Percentiles rank a stretch among this genome's conserved stretches.
Evolutionary conservation across 2,113 vertebrate genomes (phyloP).

Genomic region (Psettodes erumei): DNA sequence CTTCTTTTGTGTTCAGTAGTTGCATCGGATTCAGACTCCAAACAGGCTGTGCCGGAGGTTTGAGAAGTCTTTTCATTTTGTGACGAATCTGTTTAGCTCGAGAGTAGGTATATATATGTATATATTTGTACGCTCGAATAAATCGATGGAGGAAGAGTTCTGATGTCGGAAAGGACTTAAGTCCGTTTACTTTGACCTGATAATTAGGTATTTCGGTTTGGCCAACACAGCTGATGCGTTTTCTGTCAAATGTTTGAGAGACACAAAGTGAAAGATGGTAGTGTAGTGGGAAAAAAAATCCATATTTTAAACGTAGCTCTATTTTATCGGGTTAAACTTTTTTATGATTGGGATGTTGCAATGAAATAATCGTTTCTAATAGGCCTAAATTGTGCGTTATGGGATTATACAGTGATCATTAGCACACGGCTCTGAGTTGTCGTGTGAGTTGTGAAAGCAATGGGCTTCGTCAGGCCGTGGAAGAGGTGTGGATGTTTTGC

Average conservation of each 20-base stretch:
- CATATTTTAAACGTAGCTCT: not conserved
- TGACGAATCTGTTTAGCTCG: constrained; percentile 12
- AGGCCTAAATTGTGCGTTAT: not conserved
- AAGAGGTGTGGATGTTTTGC: constrained; percentile 63
- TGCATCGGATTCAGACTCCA: constrained; percentile 1
- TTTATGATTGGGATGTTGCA: not conserved
- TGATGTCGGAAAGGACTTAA: constrained; percentile 9
- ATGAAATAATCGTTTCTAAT: not conserved
- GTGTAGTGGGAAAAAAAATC: not conserved
- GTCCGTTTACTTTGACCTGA: constrained; percentile 21
- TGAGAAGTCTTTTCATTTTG: constrained; percentile 32
- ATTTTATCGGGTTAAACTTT: constrained; percentile 40
- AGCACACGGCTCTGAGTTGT: constrained; percentile 27
- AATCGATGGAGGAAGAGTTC: constrained; percentile 37
- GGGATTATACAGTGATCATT: not conserved
- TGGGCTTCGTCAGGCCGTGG: constrained; percentile 66
- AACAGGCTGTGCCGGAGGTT: constrained; percentile 1
- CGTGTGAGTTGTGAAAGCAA: constrained; percentile 35
- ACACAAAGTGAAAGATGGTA: not conserved
- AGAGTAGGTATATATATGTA: not conserved
- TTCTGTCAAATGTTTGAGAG: not conserved
- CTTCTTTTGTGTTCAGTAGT: constrained; percentile 15
- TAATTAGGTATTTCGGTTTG: not conserved
- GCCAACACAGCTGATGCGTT: not conserved
- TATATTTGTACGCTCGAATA: not conserved